phyloP scores from a whole-genome alignment of 2,797 vertebrate species.

The Lacerta bilineata region DNA sequence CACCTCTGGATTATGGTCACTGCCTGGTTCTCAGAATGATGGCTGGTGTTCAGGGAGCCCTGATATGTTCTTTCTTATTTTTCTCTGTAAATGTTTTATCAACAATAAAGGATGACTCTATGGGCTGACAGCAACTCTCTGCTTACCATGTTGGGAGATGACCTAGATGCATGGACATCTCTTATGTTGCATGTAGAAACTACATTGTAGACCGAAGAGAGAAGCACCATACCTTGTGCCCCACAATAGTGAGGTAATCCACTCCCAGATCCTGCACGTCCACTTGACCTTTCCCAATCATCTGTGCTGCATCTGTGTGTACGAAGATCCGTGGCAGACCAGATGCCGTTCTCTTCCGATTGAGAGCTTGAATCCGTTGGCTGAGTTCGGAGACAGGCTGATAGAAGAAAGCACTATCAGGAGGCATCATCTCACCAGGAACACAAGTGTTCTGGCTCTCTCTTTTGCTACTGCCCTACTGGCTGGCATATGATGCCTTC shows the following conservation, averaged over 20 bases:
- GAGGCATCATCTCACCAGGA: background rate
- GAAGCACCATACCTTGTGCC: slow-evolving; percentile 88
- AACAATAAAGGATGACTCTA: background rate
- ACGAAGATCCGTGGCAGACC: slow-evolving; percentile 83
- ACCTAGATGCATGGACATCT: background rate
- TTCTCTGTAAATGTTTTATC: background rate
- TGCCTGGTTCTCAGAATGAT: background rate
- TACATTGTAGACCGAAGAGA: background rate
- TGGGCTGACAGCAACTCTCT: background rate
- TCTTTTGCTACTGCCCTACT: background rate
- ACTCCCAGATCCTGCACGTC: slow-evolving; percentile 89
- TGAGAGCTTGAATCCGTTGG: slow-evolving; percentile 79
- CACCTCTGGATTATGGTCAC: background rate
- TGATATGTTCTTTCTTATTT: background rate
- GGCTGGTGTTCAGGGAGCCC: background rate
- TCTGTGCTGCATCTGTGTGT: slow-evolving; percentile 95
- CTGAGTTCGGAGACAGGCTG: slow-evolving; percentile 91
- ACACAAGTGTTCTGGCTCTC: background rate
- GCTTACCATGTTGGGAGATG: no score
- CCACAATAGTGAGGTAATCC: slow-evolving; percentile 95
- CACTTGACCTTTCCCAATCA: slow-evolving; percentile 90
- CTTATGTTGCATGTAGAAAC: background rate
- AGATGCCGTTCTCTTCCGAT: slow-evolving; percentile 64
- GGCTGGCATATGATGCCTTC: background rate
- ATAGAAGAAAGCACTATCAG: background rate